Conservation (phyloP, 2,113 vertebrate species). For the Sinocyclocheilus anophthalmus region DNA sequence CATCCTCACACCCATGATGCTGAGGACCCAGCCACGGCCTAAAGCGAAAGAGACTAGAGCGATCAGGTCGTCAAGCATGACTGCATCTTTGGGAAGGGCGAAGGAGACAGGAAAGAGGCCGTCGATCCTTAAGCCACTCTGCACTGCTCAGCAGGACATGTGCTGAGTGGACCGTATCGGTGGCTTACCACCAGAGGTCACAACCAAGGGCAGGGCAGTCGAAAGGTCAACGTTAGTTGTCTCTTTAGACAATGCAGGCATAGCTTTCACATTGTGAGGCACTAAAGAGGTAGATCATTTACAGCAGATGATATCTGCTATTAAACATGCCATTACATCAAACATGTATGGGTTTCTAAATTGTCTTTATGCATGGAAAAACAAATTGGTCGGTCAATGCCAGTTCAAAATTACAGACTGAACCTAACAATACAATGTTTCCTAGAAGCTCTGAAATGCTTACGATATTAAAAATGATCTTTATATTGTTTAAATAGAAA, state of each 20-base stretch:
- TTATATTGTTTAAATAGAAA: background rate
- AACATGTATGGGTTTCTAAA: background rate
- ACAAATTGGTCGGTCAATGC: background rate
- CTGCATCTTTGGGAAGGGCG: slow-evolving; percentile 53
- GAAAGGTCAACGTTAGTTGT: slow-evolving; percentile 70
- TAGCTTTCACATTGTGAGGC: background rate
- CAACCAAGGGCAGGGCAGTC: slow-evolving; percentile 75
- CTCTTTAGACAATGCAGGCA: slow-evolving; percentile 62
- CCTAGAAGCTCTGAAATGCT: background rate
- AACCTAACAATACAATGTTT: background rate
- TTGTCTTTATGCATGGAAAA: background rate
- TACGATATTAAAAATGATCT: background rate
- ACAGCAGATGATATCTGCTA: slow-evolving; percentile 20
- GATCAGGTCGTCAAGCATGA: slow-evolving; percentile 36
- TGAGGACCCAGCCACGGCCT: slow-evolving; percentile 56
- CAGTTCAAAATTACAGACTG: background rate
- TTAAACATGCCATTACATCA: background rate
- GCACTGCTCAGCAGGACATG: slow-evolving; percentile 73
- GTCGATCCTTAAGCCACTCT: slow-evolving; percentile 73
- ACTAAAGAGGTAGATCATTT: slow-evolving; percentile 11
- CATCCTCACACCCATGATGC: slow-evolving; percentile 54
- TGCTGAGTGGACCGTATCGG: slow-evolving; percentile 74
- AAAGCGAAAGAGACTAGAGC: slow-evolving; percentile 40
- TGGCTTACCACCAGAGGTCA: slow-evolving; percentile 77
- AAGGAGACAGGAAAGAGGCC: slow-evolving; percentile 57